Evolutionary conservation across 2,797 vertebrate genomes (phyloP), one percentile per base, ranked within the genome.

Genomic region (Sebastes matsubarae): DNA sequence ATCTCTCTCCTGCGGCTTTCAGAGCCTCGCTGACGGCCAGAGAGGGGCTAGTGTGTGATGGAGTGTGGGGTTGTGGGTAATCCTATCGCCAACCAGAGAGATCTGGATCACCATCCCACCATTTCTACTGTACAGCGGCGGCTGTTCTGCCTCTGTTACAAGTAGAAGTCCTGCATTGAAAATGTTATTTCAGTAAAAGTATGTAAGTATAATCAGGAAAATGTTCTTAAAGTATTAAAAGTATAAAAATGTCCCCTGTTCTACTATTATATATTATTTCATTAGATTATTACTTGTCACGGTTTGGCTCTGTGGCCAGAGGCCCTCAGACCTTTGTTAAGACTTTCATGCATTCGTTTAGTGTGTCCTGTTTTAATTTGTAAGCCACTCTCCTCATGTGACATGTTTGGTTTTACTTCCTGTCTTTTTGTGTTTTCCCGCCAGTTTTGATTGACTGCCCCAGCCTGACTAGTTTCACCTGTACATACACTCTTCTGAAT

Each of bases 1-100:
- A 77, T 77, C 75, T 64, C 59, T 20, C 59, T 70, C 75, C 30
- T 70, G 75, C 10, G 58, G 75, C 75, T 69, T 30, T 24, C 30
- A 55, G 46, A 38, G 75, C 32, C 24, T 11, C 24, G 0, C 50
- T 55, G 72, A 18, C 59, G 10, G 59, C 46, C 72, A 38, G 30
- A 29, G 16, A 46, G 20, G 24, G 52, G 16, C 16, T 2, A 61
- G 24, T 4, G 58, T 60, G 27, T 20, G 71, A 29, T 38, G 72
- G 30, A 57, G 34, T 2, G 25, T 7, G 73, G 36, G 52, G 13
- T 34, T 60, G 36, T 59, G 52, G 55, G 74, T 76, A 76, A 76
- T 68, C 22, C 7, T 42, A 67, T 60, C 59, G 55, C 63, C 32
- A 38, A 22, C 50, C 50, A 29, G 24, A 58, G 50, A 55, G 60